These are phyloP conservation scores for Morelia viridis DNA, from an alignment of 2,797 vertebrate species.

Conservation along the genomic window DNA sequence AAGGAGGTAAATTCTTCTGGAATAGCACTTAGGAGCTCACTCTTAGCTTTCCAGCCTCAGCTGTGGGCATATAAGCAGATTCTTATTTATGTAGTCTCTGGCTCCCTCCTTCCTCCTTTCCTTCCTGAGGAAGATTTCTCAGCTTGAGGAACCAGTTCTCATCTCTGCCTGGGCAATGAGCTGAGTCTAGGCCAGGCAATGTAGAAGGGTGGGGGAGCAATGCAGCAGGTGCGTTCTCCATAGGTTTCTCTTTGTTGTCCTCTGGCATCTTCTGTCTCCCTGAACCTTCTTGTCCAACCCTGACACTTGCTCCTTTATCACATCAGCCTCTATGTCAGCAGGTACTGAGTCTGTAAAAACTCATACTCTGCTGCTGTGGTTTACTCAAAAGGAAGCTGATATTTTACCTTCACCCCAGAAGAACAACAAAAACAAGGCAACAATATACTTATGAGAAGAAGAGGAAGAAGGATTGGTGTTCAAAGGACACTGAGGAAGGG, in stretches of 20 bases:
- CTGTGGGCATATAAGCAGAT: background rate
- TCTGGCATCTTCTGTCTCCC: background rate
- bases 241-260: background rate
- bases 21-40: background rate
- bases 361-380: background rate
- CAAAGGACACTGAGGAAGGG: background rate
- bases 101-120: background rate
- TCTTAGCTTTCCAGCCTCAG: background rate
- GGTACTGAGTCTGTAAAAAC: background rate
- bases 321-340: background rate
- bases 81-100: background rate
- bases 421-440: background rate
- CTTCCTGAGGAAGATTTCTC: background rate
- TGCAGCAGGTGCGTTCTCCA: background rate
- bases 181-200: background rate
- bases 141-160: background rate
- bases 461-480: background rate
- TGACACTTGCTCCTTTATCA: background rate
- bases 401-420: background rate
- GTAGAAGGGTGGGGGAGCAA: background rate
- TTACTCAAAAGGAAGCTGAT: background rate
- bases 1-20: background rate
- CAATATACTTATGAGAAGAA: background rate
- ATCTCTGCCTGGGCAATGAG: background rate
- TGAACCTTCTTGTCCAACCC: background rate